Conservation (phyloP, 2,113 vertebrate species). For the Cisticola juncidis region DNA sequence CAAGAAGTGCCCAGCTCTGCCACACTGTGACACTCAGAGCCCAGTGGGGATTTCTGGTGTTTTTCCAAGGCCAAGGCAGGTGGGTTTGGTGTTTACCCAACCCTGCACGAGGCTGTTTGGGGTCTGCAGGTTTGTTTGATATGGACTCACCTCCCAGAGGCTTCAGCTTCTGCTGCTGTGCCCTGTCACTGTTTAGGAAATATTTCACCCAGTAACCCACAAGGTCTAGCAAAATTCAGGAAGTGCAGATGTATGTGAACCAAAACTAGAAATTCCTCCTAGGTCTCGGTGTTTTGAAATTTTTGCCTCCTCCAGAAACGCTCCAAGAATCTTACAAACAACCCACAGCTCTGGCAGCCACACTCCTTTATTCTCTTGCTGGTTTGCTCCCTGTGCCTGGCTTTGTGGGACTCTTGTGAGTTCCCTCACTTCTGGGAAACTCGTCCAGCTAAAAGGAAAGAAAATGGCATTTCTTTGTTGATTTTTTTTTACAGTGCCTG, state of each 20-base stretch:
- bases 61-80: neutral
- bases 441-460: neutral
- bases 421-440: neutral
- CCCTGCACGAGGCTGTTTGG: fast-evolving
- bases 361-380: neutral
- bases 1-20: neutral
- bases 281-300: neutral
- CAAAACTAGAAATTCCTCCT: neutral
- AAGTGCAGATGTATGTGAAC: neutral
- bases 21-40: neutral
- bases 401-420: neutral
- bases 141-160: neutral
- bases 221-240: constrained; percentile 1
- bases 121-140: neutral
- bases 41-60: neutral
- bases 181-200: neutral
- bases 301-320: neutral
- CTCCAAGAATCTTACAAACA: neutral
- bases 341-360: neutral
- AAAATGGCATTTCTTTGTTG: neutral
- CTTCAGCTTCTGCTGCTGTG: neutral
- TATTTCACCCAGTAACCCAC: neutral
- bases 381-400: neutral
- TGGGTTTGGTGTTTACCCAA: neutral
- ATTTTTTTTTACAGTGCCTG: neutral